Evolutionary conservation across 23 tunicate genomes (phyloP).

Genomic region (Ciona savignyi): DNA sequence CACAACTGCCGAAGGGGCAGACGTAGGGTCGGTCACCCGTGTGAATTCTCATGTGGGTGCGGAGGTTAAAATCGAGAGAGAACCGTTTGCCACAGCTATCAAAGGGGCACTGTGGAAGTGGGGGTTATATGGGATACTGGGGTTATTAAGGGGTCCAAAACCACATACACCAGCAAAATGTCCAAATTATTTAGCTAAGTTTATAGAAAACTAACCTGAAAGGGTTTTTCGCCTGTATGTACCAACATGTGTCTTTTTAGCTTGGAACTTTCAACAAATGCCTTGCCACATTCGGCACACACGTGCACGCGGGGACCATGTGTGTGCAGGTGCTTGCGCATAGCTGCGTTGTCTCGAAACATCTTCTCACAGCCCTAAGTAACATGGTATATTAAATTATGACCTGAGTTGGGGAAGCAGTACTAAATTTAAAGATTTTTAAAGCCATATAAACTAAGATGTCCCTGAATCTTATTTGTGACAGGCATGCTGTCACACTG

Average conservation of each 20-base stretch:
- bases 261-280: constrained; percentile 95
- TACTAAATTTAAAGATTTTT: too few species aligned
- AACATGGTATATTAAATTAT: background rate
- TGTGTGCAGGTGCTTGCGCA: constrained; percentile 91
- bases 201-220: constrained; percentile 49
- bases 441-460: too few species aligned
- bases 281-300: constrained; percentile 97
- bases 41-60: constrained; percentile 95
- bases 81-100: constrained; percentile 94
- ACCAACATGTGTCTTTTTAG: constrained; percentile 92
- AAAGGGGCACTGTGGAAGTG: constrained; percentile 90
- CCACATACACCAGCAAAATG: too few species aligned
- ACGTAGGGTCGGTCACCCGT: constrained; percentile 96
- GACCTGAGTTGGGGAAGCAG: too few species aligned
- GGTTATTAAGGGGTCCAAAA: too few species aligned
- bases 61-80: constrained; percentile 86
- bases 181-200: background rate
- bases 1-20: constrained; percentile 93
- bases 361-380: constrained; percentile 69
- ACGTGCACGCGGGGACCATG: constrained; percentile 97
- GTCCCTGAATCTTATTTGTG: too few species aligned
- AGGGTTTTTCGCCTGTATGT: constrained; percentile 96
- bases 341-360: constrained; percentile 88
- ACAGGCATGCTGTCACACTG: too few species aligned
- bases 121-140: background rate